Conservation (phyloP, 2,113 vertebrate genomes). For the Salvator merianae region DNA sequence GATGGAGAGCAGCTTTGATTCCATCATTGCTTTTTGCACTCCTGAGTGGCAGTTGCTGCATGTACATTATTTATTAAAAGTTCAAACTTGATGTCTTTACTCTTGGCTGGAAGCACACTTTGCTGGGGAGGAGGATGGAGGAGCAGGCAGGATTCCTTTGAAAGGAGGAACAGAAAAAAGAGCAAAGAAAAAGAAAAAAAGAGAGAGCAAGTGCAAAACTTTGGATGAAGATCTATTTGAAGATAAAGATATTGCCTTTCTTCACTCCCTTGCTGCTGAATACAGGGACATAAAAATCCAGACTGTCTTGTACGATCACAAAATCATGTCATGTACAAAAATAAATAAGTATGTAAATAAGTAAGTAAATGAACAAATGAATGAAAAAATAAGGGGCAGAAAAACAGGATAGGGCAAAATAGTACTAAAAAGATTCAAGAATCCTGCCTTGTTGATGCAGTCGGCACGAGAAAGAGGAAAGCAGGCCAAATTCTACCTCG, state of each 20-base stretch:
- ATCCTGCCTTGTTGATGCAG: constrained; percentile 15
- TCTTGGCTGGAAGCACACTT: constrained; percentile 43
- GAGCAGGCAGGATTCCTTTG: constrained; percentile 49
- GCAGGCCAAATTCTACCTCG: background rate
- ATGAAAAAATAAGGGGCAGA: constrained; percentile 6
- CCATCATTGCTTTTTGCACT: constrained; percentile 44
- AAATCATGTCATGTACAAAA: constrained; percentile 47
- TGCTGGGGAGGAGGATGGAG: background rate
- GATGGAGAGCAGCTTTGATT: constrained; percentile 65
- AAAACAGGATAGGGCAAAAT: background rate
- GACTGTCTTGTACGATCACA: constrained; percentile 45
- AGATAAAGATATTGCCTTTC: constrained; percentile 1
- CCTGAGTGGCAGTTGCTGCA: constrained; percentile 49
- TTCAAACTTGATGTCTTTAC: constrained; percentile 61
- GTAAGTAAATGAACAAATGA: too few species aligned
- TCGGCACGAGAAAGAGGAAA: background rate
- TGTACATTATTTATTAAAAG: constrained; percentile 74
- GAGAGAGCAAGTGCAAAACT: constrained; percentile 48
- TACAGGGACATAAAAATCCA: constrained; percentile 37
- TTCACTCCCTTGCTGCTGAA: constrained; percentile 6
- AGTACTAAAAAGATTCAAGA: background rate
- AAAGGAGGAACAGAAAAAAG: too few species aligned
- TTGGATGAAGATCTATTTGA: constrained; percentile 28
- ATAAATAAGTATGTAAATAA: background rate
- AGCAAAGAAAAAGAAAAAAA: constrained; percentile 40